Evolutionary conservation across 1,140 invertebrate genomes (phyloP).

Genomic region (Hetaerina americana): DNA sequence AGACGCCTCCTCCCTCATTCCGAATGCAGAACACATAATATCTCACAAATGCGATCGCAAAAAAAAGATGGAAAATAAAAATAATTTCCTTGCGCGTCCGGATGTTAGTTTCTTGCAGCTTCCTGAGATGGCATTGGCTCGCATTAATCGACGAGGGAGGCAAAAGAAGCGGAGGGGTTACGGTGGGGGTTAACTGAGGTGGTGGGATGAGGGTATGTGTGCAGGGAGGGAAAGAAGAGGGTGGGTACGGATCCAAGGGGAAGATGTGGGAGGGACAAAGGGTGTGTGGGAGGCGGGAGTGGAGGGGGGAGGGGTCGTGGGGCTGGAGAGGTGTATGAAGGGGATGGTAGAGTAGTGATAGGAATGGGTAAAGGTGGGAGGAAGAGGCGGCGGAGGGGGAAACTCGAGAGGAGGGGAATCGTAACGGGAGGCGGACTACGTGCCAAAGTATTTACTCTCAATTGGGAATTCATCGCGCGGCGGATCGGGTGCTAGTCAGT

Average conservation of each 20-base stretch:
- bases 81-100: background rate
- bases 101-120: background rate
- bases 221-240: too few species aligned
- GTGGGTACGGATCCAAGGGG: too few species aligned
- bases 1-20: background rate
- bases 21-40: background rate
- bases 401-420: too few species aligned
- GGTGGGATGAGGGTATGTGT: too few species aligned
- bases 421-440: background rate
- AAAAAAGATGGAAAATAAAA: background rate
- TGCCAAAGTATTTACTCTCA: background rate
- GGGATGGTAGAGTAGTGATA: too few species aligned
- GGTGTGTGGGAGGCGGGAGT: background rate
- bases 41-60: background rate
- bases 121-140: background rate
- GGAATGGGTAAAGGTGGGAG: background rate
- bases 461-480: background rate
- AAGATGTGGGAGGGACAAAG: too few species aligned
- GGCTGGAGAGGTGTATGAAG: too few species aligned
- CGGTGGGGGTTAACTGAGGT: too few species aligned
- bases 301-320: background rate
- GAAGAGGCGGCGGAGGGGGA: too few species aligned
- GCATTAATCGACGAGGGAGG: background rate
- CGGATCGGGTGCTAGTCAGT: background rate
- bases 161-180: too few species aligned